These are phyloP conservation scores for Pseudomyrmex sp. DNA, from an alignment of 1,140 invertebrate genomes.

Conservation along the genomic window DNA sequence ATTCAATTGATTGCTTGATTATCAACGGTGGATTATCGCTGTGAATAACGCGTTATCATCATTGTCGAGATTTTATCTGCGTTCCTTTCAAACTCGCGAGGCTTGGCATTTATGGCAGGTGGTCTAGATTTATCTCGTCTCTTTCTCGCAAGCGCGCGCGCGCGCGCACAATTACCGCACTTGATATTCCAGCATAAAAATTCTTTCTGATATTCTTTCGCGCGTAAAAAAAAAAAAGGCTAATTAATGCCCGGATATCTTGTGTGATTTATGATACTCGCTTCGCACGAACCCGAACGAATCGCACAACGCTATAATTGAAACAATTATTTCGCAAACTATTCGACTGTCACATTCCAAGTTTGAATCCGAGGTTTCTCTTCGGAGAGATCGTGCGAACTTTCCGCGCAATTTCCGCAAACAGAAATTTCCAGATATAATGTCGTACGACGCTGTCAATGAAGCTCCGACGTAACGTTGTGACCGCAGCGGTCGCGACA, in stretches of 20 bases:
- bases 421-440: constrained; percentile 18
- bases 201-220: not conserved
- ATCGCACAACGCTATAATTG: no score
- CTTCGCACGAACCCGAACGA: no score
- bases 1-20: not conserved
- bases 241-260: no score
- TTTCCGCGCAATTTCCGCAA: not conserved
- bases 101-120: not conserved
- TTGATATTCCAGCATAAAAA: not conserved
- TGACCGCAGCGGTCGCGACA: constrained; percentile 4
- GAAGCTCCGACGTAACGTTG: not conserved
- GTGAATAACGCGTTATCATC: not conserved
- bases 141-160: not conserved
- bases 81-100: no score
- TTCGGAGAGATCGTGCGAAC: not conserved
- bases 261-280: no score
- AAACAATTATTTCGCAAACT: no score
- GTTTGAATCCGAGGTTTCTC: not conserved
- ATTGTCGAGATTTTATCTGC: no score
- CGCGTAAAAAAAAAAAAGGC: no score
- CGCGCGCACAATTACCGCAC: not conserved
- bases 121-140: constrained; percentile 25
- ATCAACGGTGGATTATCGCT: no score
- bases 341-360: no score
- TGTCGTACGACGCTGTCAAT: constrained; percentile 15